Conservation (phyloP, 2,797 vertebrate species). For the Coranthus polyacanthus region DNA sequence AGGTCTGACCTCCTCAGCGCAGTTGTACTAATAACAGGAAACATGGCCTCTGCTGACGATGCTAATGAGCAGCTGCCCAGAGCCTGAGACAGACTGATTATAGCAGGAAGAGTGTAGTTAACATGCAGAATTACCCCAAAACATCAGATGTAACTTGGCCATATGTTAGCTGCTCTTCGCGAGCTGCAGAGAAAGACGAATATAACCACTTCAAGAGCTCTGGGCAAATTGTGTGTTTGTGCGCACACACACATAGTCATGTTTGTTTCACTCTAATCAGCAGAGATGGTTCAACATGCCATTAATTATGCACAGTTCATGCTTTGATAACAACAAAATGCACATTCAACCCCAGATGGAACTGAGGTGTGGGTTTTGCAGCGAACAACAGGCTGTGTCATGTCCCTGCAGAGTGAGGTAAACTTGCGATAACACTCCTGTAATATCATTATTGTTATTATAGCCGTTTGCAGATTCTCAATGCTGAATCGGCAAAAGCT, state of each 20-base stretch:
- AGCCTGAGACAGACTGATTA: slow-evolving; percentile 66
- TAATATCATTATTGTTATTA: slow-evolving; percentile 61
- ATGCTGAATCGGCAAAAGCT: slow-evolving; percentile 62
- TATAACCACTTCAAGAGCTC: not conserved
- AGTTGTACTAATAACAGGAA: slow-evolving; percentile 79
- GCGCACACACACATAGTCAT: not conserved
- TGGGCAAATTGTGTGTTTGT: not conserved
- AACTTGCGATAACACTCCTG: slow-evolving; percentile 56
- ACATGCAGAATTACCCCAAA: slow-evolving; percentile 35
- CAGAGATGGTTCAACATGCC: not conserved
- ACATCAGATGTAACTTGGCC: slow-evolving; percentile 29
- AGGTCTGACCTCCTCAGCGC: slow-evolving; percentile 46
- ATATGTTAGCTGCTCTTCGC: slow-evolving; percentile 14
- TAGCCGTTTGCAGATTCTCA: slow-evolving; percentile 45
- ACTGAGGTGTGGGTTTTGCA: slow-evolving; percentile 25
- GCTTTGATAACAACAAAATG: slow-evolving; percentile 19
- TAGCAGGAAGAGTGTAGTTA: slow-evolving; percentile 65
- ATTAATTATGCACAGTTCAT: slow-evolving; percentile 23
- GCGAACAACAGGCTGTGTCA: slow-evolving; percentile 32
- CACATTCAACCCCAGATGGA: slow-evolving; percentile 21
- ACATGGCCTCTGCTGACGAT: slow-evolving; percentile 59
- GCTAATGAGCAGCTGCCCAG: slow-evolving; percentile 74
- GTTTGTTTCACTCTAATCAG: slow-evolving; percentile 28
- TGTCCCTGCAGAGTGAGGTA: slow-evolving; percentile 37
- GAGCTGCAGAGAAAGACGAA: not conserved